These are phyloP conservation scores for Benitochromis conjunctus DNA, from an alignment of 2,113 vertebrate genomes.

Conservation along the genomic window DNA sequence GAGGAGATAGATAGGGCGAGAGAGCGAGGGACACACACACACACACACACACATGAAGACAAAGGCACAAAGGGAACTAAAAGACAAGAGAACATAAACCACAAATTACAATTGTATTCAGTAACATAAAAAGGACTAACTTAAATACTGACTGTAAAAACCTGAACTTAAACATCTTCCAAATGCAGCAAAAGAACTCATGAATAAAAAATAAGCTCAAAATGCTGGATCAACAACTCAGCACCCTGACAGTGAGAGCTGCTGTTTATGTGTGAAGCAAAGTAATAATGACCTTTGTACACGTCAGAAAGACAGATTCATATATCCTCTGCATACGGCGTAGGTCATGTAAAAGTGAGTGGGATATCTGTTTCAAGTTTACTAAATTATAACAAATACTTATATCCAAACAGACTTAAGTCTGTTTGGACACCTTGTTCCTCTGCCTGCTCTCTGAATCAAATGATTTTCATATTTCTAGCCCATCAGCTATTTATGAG, in stretches of 20 bases:
- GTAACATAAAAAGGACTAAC: background rate
- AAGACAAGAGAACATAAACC: background rate
- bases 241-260: background rate
- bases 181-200: background rate
- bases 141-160: background rate
- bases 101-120: background rate
- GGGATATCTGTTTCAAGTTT: background rate
- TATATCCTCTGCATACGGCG: background rate
- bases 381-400: background rate
- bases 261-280: background rate
- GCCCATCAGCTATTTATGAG: slow-evolving; percentile 50
- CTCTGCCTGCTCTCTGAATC: background rate
- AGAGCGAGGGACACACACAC: background rate
- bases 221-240: background rate
- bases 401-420: background rate
- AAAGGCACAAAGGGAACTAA: background rate
- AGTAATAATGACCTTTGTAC: background rate
- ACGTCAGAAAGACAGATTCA: background rate
- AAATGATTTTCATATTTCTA: background rate
- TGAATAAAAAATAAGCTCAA: background rate
- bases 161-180: background rate
- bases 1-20: background rate
- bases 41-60: background rate
- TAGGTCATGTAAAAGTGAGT: background rate
- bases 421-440: background rate